Base-by-base conservation (phyloP, 2,888 invertebrate species). In the Callimorpha dominula region DNA sequence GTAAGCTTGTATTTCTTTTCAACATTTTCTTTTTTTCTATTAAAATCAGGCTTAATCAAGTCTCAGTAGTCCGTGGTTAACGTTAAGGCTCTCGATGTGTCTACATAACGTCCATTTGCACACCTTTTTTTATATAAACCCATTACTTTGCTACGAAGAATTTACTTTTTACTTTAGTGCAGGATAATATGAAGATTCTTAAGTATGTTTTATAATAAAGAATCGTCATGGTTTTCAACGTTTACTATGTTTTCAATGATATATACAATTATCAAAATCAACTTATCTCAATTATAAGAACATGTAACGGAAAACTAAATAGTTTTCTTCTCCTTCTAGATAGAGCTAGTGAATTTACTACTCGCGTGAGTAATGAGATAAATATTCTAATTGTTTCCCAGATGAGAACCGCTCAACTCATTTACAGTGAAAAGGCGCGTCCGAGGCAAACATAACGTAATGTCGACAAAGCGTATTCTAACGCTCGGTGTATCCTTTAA, bases 381-480 rank as follows among this genome's bases (percentile, higher is more conserved):
- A 84, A 82, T 82, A 81, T 82, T 84, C 72, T 76, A 78, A 81
- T 81, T 82, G 81, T 79, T 82, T 75, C 69, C 78, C 17, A 68
- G 70, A 75, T 72, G 60, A 76, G 54, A 62, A 70, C 77, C 73
- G 72, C 71, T 82, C 72, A 71, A 70, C 68, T 81, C 80, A 78
- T 81, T 84, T 78, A 74, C 82, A 81, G 74, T 76, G 81, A 84
- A 87, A 83, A 82, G 85, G 83, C 86, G 81, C 84, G 85, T 86
- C 86, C 82, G 85, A 83, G 74, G 83, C 85, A 89, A 89, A 86
- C 86, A 88, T 84, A 86, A 83, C 78, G 84, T 82, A 31, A 81
- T 88, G 86, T 88, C 87, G 85, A 86, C 89, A 90, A 89, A 91
- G 89, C 87, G 85, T 88, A 86, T 87, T 90, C 88, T 89, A 89